Percentiles rank a stretch among this genome's conserved stretches.
Evolutionary conservation across 1,140 invertebrate genomes (phyloP).

Genomic region (Hylaeus anthracinus): DNA sequence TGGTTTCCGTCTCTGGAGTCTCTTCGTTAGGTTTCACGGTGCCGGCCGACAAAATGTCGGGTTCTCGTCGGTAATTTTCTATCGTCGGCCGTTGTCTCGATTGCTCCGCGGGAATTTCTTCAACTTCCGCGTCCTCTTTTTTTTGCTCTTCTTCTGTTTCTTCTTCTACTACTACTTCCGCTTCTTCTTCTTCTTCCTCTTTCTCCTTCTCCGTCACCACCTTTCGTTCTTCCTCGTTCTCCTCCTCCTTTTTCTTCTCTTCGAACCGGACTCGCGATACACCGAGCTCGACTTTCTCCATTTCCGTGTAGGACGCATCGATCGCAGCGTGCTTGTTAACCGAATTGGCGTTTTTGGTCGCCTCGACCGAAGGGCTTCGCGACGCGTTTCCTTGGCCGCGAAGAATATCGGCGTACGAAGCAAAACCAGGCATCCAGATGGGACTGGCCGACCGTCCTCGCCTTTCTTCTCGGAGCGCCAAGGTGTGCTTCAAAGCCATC

Average conservation of each 20-base stretch:
- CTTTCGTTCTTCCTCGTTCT: no score
- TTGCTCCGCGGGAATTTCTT: not conserved
- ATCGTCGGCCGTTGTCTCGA: not conserved
- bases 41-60: not conserved
- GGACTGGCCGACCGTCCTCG: slow-evolving; percentile 85
- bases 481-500: slow-evolving; percentile 4
- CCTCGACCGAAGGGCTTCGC: slow-evolving; percentile 54
- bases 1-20: slow-evolving; percentile 1
- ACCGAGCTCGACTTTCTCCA: not conserved
- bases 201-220: no score
- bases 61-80: slow-evolving; percentile 13
- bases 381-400: slow-evolving; percentile 79
- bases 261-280: not conserved
- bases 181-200: no score
- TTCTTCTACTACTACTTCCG: no score
- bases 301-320: not conserved
- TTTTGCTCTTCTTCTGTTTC: no score
- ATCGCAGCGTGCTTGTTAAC: not conserved
- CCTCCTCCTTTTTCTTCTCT: no score
- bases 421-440: slow-evolving; percentile 87
- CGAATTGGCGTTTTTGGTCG: not conserved
- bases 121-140: no score
- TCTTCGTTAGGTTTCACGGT: slow-evolving; percentile 14
- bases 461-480: slow-evolving; percentile 67
- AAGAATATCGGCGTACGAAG: slow-evolving; percentile 89